Evolutionary conservation across 2,113 vertebrate genomes (phyloP), one percentile per base, ranked within the genome.

Genomic region (Neoarius graeffei): DNA sequence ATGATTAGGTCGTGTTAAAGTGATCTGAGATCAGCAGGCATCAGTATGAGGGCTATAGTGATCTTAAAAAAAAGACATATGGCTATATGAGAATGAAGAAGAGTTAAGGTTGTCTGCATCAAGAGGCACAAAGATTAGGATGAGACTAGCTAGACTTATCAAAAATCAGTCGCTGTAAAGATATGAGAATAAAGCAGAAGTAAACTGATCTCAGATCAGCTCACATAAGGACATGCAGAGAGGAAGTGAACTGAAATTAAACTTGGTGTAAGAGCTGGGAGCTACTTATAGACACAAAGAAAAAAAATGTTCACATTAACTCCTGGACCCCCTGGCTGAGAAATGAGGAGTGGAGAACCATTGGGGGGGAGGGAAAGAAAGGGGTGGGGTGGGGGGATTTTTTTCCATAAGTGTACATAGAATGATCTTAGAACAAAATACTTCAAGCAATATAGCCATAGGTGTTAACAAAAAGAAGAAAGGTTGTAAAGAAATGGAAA

Each of bases 231-330:
- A 60, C 56, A 81, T 60, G 80, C 57, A 62, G 56, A 23, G 57
- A 81, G 30, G 57, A 35, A 1, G 30, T 11, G 80, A 81, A 25
- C 80, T 83, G 56, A 83, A 64, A 56, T 81, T 48, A 85, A 74
- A 85, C 59, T 82, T 81, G 84, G 14, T 17, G 54, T 48, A 81
- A 52, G 83, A 83, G 81, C 83, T 69, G 80, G 80, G n/a, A 86
- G 88, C 79, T 86, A 81, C 80, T 66, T 76, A 71, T 66, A 69
- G 86, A 88, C 77, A 17, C 4, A 0, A 56, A 69, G 19, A 73
- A 84, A 85, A 88, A 71, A 80, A 56, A 89, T 87, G 83, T 19
- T 69, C 77, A 77, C 87, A 88, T 84, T 86, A 90, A 73, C 73
- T 84, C 23, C 71, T 59, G 64, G 76, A 60, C 54, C 81, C 77